Conservation (phyloP, 2,888 invertebrate genomes). For the Chorisops tibialis region DNA sequence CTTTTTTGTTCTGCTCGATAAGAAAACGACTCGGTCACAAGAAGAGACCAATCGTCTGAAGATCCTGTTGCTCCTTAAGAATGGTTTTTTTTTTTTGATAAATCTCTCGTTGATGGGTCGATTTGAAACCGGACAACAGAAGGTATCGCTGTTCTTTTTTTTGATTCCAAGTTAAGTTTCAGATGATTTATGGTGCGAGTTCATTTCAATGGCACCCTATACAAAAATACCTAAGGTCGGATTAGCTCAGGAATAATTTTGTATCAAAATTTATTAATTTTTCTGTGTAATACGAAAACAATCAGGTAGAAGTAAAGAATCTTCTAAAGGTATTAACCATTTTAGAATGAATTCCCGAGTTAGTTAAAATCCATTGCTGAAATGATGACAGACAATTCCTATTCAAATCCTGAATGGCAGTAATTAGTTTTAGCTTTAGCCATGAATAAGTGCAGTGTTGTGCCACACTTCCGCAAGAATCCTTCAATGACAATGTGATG, state of each 20-base stretch:
- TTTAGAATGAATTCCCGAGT: no score
- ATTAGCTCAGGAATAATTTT: no score
- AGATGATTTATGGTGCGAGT: no score
- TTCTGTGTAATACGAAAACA: no score
- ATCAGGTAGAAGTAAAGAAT: no score
- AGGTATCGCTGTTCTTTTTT: constrained; percentile 5
- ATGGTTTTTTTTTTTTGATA: constrained; percentile 23
- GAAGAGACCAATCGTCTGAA: constrained; percentile 27
- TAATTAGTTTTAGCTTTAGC: neutral
- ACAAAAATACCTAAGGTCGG: no score
- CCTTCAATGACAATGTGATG: neutral
- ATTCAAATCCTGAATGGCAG: neutral
- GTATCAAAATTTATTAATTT: no score
- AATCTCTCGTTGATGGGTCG: constrained; percentile 23
- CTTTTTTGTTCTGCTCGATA: constrained; percentile 4
- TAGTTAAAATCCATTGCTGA: no score
- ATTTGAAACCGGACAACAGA: constrained; percentile 7
- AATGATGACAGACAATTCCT: no score
- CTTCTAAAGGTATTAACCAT: no score
- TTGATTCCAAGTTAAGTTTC: neutral
- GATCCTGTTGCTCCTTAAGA: constrained; percentile 29
- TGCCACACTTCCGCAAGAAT: neutral
- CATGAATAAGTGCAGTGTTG: neutral
- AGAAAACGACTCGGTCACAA: neutral
- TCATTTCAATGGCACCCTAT: no score